Evolutionary conservation across 1,140 invertebrate genomes (phyloP).

Genomic region (Ceratoteleas bidentatus): DNA sequence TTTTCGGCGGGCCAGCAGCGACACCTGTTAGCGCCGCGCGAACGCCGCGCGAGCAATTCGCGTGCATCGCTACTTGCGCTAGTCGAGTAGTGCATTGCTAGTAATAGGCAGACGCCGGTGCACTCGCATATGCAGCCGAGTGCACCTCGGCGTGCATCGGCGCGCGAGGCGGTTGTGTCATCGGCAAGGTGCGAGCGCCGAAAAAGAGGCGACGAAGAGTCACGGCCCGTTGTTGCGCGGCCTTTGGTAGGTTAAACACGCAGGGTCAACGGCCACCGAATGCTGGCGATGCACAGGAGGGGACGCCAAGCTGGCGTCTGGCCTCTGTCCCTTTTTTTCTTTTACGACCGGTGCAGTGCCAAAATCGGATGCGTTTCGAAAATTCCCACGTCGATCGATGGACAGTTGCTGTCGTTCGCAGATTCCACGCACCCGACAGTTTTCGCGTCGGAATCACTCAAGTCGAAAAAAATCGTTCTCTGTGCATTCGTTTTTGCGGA

Average conservation of each 20-base stretch:
- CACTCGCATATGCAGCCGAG: neutral
- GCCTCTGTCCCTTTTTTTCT: slow-evolving; percentile 54
- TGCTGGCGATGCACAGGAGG: slow-evolving; percentile 74
- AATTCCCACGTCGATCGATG: slow-evolving; percentile 44
- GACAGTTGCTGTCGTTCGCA: slow-evolving; percentile 23
- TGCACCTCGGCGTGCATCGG: slow-evolving; percentile 14
- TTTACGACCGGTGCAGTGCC: slow-evolving; percentile 63
- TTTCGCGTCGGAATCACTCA: too few species aligned
- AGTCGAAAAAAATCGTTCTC: too few species aligned
- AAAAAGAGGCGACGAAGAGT: slow-evolving; percentile 62
- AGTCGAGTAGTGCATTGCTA: slow-evolving; percentile 73
- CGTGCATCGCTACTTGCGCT: neutral
- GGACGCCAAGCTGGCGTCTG: slow-evolving; percentile 63
- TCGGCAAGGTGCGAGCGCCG: slow-evolving; percentile 53
- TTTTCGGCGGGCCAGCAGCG: neutral
- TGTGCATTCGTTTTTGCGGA: too few species aligned
- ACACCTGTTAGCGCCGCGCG: slow-evolving; percentile 21
- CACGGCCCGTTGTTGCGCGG: slow-evolving; percentile 78
- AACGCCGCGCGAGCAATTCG: neutral
- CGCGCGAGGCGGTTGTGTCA: slow-evolving; percentile 50
- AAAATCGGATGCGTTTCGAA: slow-evolving; percentile 75
- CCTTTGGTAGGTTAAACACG: slow-evolving; percentile 76
- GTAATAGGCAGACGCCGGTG: slow-evolving; percentile 72
- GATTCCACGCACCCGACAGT: too few species aligned
- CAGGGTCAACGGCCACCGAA: slow-evolving; percentile 78